phyloP scores from a whole-genome alignment of 2,797 vertebrate genomes.

The Avahi laniger region DNA sequence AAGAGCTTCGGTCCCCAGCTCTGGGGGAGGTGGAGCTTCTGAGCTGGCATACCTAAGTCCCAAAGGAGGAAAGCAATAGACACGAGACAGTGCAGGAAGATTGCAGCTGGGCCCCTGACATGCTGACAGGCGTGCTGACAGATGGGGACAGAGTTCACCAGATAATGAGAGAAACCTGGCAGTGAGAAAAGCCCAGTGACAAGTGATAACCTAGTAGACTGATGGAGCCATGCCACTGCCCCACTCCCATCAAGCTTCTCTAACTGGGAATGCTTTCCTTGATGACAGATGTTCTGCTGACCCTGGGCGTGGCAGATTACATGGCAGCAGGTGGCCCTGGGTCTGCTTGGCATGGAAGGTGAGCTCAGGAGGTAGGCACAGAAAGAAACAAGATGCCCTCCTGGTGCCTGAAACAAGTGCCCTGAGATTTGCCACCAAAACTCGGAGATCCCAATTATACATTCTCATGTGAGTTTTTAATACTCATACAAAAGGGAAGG shows the following conservation, averaged over 20 bases:
- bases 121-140: not conserved
- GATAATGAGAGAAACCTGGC: not conserved
- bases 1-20: not conserved
- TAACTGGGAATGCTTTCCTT: not conserved
- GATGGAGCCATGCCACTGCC: not conserved
- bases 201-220: not conserved
- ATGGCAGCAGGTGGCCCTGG: not conserved
- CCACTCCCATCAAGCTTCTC: not conserved
- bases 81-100: not conserved
- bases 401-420: not conserved
- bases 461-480: not conserved
- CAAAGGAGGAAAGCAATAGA: conserved; percentile 9
- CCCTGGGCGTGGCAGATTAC: not conserved
- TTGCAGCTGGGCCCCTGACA: not conserved
- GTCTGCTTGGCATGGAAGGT: not conserved
- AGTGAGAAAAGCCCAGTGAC: not conserved
- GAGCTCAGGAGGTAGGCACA: not conserved
- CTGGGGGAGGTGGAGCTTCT: not conserved
- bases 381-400: not conserved
- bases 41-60: not conserved
- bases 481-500: not conserved
- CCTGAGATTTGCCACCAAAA: conserved; percentile 8
- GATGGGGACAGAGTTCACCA: not conserved
- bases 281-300: not conserved
- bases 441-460: not conserved